Percentiles rank a stretch among this genome's conserved stretches.
phyloP scores from a whole-genome alignment of 2,797 vertebrate genomes.

The Anguilla obscura region DNA sequence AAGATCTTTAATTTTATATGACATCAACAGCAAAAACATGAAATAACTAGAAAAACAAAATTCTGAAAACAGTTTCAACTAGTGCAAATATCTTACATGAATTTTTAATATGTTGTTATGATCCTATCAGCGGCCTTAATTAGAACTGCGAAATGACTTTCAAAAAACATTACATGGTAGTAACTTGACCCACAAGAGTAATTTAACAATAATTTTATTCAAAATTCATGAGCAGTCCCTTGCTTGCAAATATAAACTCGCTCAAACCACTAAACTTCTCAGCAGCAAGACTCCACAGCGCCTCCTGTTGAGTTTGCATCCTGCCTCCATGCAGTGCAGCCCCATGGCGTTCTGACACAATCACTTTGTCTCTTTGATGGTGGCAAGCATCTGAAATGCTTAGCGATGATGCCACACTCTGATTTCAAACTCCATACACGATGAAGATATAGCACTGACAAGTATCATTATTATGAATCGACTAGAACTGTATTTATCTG shows the following conservation, averaged over 20 bases:
- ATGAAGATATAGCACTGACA: constrained; percentile 25
- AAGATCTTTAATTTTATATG: constrained; percentile 59
- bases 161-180: constrained; percentile 58
- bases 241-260: constrained; percentile 45
- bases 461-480: background rate
- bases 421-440: constrained; percentile 25
- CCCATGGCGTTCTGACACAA: constrained; percentile 35
- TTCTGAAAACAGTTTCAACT: constrained; percentile 66
- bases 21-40: constrained; percentile 63
- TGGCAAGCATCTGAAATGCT: constrained; percentile 60
- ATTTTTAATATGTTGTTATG: constrained; percentile 74
- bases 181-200: constrained; percentile 71
- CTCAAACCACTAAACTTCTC: constrained; percentile 37
- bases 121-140: constrained; percentile 72
- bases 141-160: constrained; percentile 70
- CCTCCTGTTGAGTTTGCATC: constrained; percentile 35
- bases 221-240: constrained; percentile 59
- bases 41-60: constrained; percentile 68
- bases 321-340: constrained; percentile 37
- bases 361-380: constrained; percentile 48
- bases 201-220: constrained; percentile 70
- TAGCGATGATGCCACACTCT: constrained; percentile 6
- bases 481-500: background rate
- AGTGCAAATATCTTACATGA: constrained; percentile 76
- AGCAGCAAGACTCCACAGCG: constrained; percentile 45